These are phyloP conservation scores for Carettochelys insculpta DNA, from an alignment of 2,113 vertebrate species.

Conservation along the genomic window DNA sequence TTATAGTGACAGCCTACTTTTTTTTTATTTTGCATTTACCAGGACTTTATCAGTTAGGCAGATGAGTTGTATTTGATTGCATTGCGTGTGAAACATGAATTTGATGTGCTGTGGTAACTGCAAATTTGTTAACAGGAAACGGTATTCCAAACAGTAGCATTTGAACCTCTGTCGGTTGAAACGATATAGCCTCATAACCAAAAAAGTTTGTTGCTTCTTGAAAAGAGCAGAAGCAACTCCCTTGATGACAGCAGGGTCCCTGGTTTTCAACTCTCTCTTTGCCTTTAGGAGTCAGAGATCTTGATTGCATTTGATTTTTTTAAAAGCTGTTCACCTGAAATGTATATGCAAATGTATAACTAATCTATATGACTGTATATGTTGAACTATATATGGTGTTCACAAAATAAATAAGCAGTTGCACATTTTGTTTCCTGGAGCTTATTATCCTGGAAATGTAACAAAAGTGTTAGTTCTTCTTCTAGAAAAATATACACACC, in stretches of 20 bases:
- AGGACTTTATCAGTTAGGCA: not conserved
- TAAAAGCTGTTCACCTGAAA: not conserved
- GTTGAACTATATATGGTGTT: not conserved
- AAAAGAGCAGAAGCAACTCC: not conserved
- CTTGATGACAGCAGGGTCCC: not conserved
- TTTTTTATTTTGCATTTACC: not conserved
- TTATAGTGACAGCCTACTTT: not conserved
- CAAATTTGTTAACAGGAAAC: slow-evolving; percentile 1
- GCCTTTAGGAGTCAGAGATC: not conserved
- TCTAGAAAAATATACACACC: not conserved
- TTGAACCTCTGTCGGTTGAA: not conserved
- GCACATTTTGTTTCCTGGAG: not conserved
- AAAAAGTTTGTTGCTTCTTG: not conserved
- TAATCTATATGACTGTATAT: not conserved
- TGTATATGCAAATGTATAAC: not conserved
- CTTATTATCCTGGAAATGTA: not conserved
- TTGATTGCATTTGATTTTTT: not conserved
- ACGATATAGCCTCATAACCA: not conserved
- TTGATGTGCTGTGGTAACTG: not conserved
- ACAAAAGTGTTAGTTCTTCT: not conserved
- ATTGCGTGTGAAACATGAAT: not conserved
- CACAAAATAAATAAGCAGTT: not conserved
- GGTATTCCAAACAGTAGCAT: not conserved
- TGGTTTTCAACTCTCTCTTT: too few species aligned
- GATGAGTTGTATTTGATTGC: too few species aligned